Percentiles rank a stretch among this genome's conserved stretches.
These are phyloP conservation scores for Gnatocerus cornutus DNA, from an alignment of 2,888 invertebrate genomes.

Conservation along the genomic window DNA sequence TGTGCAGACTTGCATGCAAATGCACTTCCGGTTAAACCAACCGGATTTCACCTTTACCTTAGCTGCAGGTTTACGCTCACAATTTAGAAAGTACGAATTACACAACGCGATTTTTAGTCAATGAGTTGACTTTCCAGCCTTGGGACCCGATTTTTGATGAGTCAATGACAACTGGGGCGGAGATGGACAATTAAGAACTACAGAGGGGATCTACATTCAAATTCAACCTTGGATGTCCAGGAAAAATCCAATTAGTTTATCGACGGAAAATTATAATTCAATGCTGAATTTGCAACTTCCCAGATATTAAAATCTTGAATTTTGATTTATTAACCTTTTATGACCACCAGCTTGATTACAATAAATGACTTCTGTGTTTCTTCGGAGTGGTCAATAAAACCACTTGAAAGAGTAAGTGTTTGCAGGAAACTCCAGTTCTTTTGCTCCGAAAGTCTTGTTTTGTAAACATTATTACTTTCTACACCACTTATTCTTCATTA, in stretches of 20 bases:
- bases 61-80: slow-evolving; percentile 6
- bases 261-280: too few relatives aligned
- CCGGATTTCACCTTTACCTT: slow-evolving; percentile 32
- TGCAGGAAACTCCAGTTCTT: not conserved
- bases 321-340: not conserved
- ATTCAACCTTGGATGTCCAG: not conserved
- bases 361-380: not conserved
- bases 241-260: too few relatives aligned
- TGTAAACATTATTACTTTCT: too few relatives aligned
- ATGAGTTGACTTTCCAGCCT: not conserved
- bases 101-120: slow-evolving; percentile 1
- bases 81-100: slow-evolving; percentile 15
- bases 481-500: too few relatives aligned
- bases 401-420: slow-evolving; percentile 1
- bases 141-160: slow-evolving; percentile 15
- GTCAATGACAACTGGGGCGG: slow-evolving; percentile 10
- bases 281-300: not conserved
- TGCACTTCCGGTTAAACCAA: slow-evolving; percentile 31
- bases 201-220: not conserved
- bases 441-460: too few relatives aligned
- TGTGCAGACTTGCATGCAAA: slow-evolving; percentile 27
- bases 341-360: not conserved
- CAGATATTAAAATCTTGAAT: too few relatives aligned
- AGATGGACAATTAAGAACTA: not conserved
- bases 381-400: not conserved